phyloP scores from a whole-genome alignment of 1,140 invertebrate species.

The Solen grandis region DNA sequence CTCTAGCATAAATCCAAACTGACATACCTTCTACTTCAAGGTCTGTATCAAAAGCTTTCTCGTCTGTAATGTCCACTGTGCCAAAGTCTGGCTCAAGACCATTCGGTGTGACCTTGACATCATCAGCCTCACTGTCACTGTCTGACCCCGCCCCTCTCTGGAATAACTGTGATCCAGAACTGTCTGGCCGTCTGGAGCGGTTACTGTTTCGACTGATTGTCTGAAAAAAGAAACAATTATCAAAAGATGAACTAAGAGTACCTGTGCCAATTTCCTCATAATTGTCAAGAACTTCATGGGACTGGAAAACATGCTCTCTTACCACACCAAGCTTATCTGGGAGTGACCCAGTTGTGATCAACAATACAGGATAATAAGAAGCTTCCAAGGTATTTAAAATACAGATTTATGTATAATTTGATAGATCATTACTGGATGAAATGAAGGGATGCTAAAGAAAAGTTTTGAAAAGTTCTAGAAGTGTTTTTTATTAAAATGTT shows the following conservation, averaged over 20 bases:
- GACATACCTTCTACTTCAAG: conserved; percentile 74
- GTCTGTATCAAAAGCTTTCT: conserved; percentile 78
- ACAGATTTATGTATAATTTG: too few relatives aligned
- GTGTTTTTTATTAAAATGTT: too few relatives aligned
- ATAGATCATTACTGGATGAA: too few relatives aligned
- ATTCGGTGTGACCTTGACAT: conserved; percentile 15
- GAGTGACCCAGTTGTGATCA: too few relatives aligned
- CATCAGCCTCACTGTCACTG: conserved; percentile 69
- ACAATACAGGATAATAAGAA: too few relatives aligned
- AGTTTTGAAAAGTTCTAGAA: too few relatives aligned
- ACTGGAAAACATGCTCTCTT: too few relatives aligned
- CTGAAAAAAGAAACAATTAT: conserved; percentile 56
- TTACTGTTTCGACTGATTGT: conserved; percentile 74
- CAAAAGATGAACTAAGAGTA: background rate
- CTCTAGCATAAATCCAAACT: too few relatives aligned
- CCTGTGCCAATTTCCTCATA: background rate
- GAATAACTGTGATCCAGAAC: conserved; percentile 51
- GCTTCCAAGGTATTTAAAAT: too few relatives aligned
- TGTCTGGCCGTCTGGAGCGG: conserved; percentile 58
- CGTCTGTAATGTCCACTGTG: conserved; percentile 69
- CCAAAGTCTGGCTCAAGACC: conserved; percentile 60
- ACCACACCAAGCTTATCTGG: too few relatives aligned
- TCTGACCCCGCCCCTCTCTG: conserved; percentile 67
- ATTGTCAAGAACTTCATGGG: too few relatives aligned
- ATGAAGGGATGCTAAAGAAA: too few relatives aligned